A percentile compares a stretch with the other conserved stretches of the same genome.
Evolutionary conservation across 2,888 invertebrate species (phyloP).

Genomic region (Hypomecis atomaria): DNA sequence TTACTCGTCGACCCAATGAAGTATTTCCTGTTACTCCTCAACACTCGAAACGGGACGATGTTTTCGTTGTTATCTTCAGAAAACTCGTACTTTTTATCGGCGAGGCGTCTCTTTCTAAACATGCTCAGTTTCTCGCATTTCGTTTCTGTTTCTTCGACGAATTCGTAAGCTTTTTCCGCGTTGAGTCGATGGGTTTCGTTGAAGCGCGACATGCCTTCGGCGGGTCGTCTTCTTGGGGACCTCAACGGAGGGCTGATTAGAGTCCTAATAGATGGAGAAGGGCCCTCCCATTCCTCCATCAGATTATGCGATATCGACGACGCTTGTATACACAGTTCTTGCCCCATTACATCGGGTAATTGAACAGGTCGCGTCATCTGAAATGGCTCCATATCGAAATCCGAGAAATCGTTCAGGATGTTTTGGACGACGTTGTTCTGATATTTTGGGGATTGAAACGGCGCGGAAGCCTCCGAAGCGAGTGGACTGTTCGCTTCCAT

Average conservation of each 20-base stretch:
- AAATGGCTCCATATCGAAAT: slow-evolving; percentile 83
- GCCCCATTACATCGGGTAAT: slow-evolving; percentile 76
- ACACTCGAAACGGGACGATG: slow-evolving; percentile 87
- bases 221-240: slow-evolving; percentile 76
- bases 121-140: slow-evolving; percentile 94
- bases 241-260: slow-evolving; percentile 78
- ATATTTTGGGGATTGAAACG: slow-evolving; percentile 80
- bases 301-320: slow-evolving; percentile 77
- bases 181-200: slow-evolving; percentile 81
- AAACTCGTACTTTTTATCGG: slow-evolving; percentile 96
- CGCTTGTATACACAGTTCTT: slow-evolving; percentile 78
- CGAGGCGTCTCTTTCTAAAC: slow-evolving; percentile 92
- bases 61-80: slow-evolving; percentile 90
- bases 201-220: slow-evolving; percentile 81
- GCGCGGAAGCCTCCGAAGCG: slow-evolving; percentile 70
- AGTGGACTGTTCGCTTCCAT: slow-evolving; percentile 69
- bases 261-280: slow-evolving; percentile 77
- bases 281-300: slow-evolving; percentile 82
- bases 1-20: slow-evolving; percentile 74
- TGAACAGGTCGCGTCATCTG: slow-evolving; percentile 75
- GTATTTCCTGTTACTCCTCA: slow-evolving; percentile 83
- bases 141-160: slow-evolving; percentile 91
- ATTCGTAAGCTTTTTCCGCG: slow-evolving; percentile 92
- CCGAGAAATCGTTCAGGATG: slow-evolving; percentile 86
- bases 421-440: slow-evolving; percentile 85